These are phyloP conservation scores for Agelas oroides DNA, from an alignment of 37 sponge, comb jelly and placozoan genomes.

Conservation along the genomic window DNA sequence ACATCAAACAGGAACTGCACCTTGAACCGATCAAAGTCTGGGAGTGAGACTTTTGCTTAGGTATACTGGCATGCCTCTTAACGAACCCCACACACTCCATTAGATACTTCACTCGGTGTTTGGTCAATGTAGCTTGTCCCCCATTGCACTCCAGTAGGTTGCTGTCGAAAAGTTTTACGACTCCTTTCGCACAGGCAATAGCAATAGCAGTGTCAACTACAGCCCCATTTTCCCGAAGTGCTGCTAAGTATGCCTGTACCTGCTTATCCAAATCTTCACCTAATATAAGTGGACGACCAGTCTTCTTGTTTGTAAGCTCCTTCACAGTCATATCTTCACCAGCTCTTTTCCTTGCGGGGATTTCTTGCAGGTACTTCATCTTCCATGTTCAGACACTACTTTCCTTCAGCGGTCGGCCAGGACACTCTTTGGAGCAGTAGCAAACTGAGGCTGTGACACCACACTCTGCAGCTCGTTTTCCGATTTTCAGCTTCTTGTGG, in stretches of 20 bases:
- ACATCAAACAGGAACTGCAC: constrained; percentile 63
- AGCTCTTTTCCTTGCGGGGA: neutral
- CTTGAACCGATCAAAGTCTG: constrained; percentile 56
- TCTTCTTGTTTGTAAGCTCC: constrained; percentile 30
- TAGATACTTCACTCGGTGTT: constrained; percentile 58
- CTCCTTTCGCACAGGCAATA: constrained; percentile 52
- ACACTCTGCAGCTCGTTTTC: constrained; percentile 13
- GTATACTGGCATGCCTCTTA: constrained; percentile 51
- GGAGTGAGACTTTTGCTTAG: constrained; percentile 54
- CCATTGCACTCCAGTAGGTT: constrained; percentile 55
- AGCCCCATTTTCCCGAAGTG: constrained; percentile 45
- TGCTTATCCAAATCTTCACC: constrained; percentile 30
- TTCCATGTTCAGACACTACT: constrained; percentile 14
- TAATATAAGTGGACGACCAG: constrained; percentile 19
- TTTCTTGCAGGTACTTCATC: constrained; percentile 3
- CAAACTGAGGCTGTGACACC: neutral
- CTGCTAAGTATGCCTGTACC: constrained; percentile 13
- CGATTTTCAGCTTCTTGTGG: constrained; percentile 10
- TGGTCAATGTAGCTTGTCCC: constrained; percentile 37
- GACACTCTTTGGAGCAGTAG: neutral
- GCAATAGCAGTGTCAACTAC: constrained; percentile 55
- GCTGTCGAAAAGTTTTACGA: constrained; percentile 44
- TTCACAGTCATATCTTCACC: constrained; percentile 10
- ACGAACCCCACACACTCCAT: constrained; percentile 65
- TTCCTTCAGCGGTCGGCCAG: neutral